Base-by-base conservation (phyloP, 2,797 vertebrate species). In the Coilia nasus region DNA sequence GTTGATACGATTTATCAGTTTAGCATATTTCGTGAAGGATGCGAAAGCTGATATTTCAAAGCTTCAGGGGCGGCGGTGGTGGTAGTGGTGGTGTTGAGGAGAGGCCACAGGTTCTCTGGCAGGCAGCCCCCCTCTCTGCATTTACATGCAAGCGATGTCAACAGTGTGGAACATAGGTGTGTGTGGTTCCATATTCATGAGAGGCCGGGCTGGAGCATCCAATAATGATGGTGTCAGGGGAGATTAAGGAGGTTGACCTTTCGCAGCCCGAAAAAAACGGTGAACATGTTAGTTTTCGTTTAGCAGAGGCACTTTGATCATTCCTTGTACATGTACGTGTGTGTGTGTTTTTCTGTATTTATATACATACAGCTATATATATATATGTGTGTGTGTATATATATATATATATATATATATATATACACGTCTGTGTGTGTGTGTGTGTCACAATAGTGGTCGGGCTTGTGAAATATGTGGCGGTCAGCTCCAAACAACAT, bases 181-280 rank as follows among this genome's bases (percentile, higher is more conserved):
- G 86, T 85, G 71, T 85, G 90, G 83, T 91, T 94, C 90, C 91
- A 93, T 95, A 95, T 94, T 95, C 93, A 94, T 95, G 91, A 94
- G 90, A 6, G 86, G 60, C 82, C 83, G 85, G 15, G 46, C 85
- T 88, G 88, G 89, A 90, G 90, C 92, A 93, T 90, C 91, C 93
- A 92, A 93, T 94, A 94, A 95, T 71, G 88, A 90, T 71, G 87
- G 56, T 88, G 93, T 94, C 93, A 94, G 83, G 88, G 85, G 90
- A 93, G 94, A 95, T 95, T 94, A 93, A 94, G 91, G 92, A 93
- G 91, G 93, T 59, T 93, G 93, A 94, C 93, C 93, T 94, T 93
- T 94, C 85, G 89, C 88, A 89, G 88, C 90, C 87, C 82, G 89
- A 87, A 86, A 85, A 62, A 78, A 78, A 78, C 71, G 71, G 71